Conservation (phyloP, 1,140 invertebrate genomes). For the Calliopsis andreniformis region DNA sequence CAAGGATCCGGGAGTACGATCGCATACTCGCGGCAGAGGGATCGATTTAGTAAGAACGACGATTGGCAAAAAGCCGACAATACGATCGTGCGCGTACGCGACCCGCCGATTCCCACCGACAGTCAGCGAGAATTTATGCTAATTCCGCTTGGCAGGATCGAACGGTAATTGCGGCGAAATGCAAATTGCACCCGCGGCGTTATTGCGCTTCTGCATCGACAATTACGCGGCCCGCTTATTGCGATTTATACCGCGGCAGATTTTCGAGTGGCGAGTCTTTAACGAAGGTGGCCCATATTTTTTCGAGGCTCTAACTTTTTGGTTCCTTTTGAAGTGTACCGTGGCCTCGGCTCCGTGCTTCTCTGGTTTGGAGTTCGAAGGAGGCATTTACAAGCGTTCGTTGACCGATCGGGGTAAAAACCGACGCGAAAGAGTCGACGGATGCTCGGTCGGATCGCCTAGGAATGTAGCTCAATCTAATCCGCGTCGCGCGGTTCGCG, state of each 20-base stretch:
- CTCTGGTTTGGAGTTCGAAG: too few species aligned
- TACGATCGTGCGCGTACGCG: conserved; percentile 1
- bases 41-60: too few species aligned
- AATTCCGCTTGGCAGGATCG: conserved; percentile 36
- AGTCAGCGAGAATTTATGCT: conserved; percentile 45
- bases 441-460: background rate
- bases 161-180: conserved; percentile 45
- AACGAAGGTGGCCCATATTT: background rate
- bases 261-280: conserved; percentile 12
- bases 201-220: conserved; percentile 42
- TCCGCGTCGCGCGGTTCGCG: background rate
- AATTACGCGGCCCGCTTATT: conserved; percentile 47
- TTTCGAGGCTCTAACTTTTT: background rate
- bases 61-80: background rate
- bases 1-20: too few species aligned
- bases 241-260: conserved; percentile 45
- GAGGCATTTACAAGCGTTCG: background rate
- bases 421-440: background rate
- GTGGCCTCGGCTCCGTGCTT: too few species aligned
- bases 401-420: background rate
- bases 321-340: background rate
- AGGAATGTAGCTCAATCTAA: conserved; percentile 41
- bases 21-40: too few species aligned
- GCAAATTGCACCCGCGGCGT: conserved; percentile 53
- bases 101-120: conserved; percentile 34